Percentiles rank a stretch among this genome's conserved stretches.
Evolutionary conservation across 1,140 invertebrate genomes (phyloP).

Genomic region (Zaprionus nigranus): DNA sequence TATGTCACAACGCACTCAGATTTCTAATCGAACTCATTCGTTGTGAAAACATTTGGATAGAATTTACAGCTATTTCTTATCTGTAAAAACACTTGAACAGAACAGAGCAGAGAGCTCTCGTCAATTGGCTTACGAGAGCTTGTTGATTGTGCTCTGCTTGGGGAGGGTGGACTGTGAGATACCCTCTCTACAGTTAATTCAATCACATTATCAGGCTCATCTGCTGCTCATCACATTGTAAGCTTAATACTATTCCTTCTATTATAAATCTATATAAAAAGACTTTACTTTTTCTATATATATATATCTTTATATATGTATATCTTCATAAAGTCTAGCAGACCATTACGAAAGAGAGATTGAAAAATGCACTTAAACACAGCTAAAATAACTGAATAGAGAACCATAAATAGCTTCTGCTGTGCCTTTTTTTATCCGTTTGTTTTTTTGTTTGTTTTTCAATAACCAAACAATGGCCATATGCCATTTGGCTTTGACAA

Average conservation of each 20-base stretch:
- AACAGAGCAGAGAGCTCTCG: neutral
- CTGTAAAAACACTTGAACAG: conserved; percentile 21
- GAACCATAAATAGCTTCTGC: conserved; percentile 8
- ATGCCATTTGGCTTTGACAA: conserved; percentile 13
- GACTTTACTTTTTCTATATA: no score
- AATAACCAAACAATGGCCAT: conserved; percentile 18
- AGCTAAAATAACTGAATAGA: neutral
- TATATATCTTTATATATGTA: neutral
- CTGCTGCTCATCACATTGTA: conserved; percentile 1
- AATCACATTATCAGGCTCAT: neutral
- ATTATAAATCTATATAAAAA: neutral
- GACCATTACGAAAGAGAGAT: neutral
- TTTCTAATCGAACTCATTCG: conserved; percentile 24
- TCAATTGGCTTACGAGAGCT: conserved; percentile 7
- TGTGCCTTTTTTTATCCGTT: neutral
- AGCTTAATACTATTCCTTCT: neutral
- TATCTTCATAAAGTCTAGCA: neutral
- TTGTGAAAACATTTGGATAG: conserved; percentile 9
- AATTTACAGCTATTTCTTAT: conserved; percentile 32
- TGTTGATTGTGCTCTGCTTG: neutral
- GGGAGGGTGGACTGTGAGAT: neutral
- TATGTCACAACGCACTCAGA: neutral
- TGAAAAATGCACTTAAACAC: neutral
- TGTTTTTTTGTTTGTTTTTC: conserved; percentile 21
- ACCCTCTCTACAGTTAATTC: neutral